phyloP scores from a whole-genome alignment of 2,113 vertebrate species.

The Laterallus jamaicensis region DNA sequence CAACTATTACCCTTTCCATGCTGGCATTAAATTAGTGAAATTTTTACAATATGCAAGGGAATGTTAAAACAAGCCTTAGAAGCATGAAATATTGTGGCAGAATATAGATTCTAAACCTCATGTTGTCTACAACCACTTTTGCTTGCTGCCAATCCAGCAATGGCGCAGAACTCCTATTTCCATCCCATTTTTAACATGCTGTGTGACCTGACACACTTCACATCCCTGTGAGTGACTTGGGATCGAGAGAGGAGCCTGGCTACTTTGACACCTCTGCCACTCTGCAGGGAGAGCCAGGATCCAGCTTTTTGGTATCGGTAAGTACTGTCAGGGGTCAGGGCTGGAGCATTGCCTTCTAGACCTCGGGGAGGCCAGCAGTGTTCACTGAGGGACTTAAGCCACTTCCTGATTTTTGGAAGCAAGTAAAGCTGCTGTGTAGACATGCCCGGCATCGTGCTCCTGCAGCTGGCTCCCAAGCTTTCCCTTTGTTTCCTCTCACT shows the following conservation, averaged over 20 bases:
- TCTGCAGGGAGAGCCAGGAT: neutral
- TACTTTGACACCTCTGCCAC: neutral
- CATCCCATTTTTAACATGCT: neutral
- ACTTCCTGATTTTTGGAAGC: neutral
- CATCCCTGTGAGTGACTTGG: neutral
- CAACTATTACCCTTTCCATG: neutral
- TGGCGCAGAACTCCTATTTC: neutral
- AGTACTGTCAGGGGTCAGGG: neutral
- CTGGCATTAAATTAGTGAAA: neutral
- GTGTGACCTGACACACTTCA: neutral
- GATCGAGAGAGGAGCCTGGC: neutral
- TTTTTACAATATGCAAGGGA: neutral
- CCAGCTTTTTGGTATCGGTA: neutral
- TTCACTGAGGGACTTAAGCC: neutral
- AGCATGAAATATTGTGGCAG: neutral
- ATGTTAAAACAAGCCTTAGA: neutral
- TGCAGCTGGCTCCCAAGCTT: neutral
- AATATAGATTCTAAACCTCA: neutral
- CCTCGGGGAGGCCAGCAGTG: neutral
- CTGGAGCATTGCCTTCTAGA: neutral
- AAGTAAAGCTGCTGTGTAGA: neutral
- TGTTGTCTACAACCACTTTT: fast-evolving
- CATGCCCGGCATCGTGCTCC: neutral
- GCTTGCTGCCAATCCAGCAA: neutral
- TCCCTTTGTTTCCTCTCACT: neutral